These are phyloP conservation scores for Zenarchopterus dispar DNA, from an alignment of 2,797 vertebrate species.

Conservation along the genomic window DNA sequence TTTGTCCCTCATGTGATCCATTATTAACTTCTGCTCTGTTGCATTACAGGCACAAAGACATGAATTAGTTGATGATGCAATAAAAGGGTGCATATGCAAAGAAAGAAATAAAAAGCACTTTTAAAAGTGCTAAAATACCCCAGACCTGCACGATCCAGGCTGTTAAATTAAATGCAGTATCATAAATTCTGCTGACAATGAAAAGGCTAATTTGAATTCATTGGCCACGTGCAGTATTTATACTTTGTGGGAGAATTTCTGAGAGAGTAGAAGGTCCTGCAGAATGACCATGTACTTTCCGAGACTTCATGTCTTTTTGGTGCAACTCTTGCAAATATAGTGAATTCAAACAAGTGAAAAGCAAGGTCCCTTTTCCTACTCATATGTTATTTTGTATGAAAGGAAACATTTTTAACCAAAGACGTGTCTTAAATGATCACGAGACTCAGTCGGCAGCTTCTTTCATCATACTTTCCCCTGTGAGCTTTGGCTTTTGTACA, in stretches of 20 bases:
- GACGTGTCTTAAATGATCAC: constrained; percentile 45
- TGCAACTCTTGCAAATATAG: constrained; percentile 23
- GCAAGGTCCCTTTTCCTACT: constrained; percentile 8
- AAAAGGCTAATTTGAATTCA: constrained; percentile 51
- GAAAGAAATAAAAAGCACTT: constrained; percentile 5
- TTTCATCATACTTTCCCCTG: constrained; percentile 26
- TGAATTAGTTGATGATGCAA: constrained; percentile 52
- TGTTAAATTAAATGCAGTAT: constrained; percentile 49
- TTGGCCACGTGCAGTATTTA: constrained; percentile 41
- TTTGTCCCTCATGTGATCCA: constrained; percentile 32
- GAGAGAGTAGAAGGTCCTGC: constrained; percentile 38
- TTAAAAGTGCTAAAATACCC: constrained; percentile 45
- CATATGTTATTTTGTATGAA: neutral
- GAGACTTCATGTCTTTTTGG: constrained; percentile 23
- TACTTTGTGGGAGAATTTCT: constrained; percentile 40
- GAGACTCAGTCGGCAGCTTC: constrained; percentile 22
- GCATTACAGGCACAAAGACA: constrained; percentile 42
- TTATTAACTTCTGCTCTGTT: constrained; percentile 42
- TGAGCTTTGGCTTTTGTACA: constrained; percentile 31
- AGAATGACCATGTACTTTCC: constrained; percentile 2
- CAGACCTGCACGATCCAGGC: constrained; percentile 25
- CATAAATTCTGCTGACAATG: constrained; percentile 57
- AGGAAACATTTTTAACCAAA: constrained; percentile 25
- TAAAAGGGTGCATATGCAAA: constrained; percentile 26
- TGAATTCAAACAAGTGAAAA: constrained; percentile 40